phyloP scores from a whole-genome alignment of 2,113 vertebrate genomes.

The Silurus glanis region DNA sequence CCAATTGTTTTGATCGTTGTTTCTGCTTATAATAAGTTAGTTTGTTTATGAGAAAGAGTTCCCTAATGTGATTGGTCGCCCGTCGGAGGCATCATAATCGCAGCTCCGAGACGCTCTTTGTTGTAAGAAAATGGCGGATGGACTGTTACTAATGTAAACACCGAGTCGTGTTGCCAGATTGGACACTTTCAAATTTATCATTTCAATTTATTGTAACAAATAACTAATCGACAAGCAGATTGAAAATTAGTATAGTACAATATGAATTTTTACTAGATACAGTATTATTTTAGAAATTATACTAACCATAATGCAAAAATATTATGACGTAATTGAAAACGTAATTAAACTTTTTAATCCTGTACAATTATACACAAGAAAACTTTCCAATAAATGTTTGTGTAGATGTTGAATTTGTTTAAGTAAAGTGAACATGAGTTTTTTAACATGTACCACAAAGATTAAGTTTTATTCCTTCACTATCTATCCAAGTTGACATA shows the following conservation, averaged over 20 bases:
- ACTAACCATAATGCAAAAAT: not conserved
- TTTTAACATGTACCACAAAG: not conserved
- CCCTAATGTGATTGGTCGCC: not conserved
- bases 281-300: not conserved
- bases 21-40: not conserved
- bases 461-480: not conserved
- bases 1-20: not conserved
- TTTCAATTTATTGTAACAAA: not conserved
- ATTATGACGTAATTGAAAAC: too few relatives aligned
- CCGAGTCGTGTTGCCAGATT: not conserved
- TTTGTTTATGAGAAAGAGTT: not conserved
- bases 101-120: not conserved
- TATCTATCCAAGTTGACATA: not conserved
- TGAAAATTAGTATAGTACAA: not conserved
- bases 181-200: not conserved
- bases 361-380: not conserved
- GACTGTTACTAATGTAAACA: constrained; percentile 4
- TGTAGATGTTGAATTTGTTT: not conserved
- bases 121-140: not conserved
- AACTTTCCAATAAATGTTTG: not conserved
- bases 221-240: not conserved
- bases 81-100: not conserved
- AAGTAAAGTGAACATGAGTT: not conserved
- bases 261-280: not conserved
- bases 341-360: not conserved